These are phyloP conservation scores for Ascidia mentula DNA, from an alignment of 23 tunicate genomes.

Conservation along the genomic window DNA sequence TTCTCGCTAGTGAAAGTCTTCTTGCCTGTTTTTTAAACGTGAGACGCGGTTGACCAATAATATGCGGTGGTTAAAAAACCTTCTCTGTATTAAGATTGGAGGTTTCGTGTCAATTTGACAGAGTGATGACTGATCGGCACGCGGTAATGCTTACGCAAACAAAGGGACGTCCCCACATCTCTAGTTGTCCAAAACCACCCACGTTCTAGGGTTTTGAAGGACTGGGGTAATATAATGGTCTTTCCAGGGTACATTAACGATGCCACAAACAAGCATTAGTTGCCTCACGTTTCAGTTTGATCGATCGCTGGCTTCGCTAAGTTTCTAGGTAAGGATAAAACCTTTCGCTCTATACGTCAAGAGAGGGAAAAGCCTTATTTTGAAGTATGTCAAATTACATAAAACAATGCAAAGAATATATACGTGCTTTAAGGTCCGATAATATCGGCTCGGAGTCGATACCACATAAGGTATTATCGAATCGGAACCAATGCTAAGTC, in stretches of 20 bases:
- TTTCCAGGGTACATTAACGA: background rate
- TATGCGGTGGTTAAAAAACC: too few relatives aligned
- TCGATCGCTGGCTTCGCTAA: background rate
- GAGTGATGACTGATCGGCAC: background rate
- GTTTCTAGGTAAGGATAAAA: background rate
- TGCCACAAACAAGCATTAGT: background rate
- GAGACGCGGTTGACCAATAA: too few relatives aligned
- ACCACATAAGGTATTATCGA: too few relatives aligned
- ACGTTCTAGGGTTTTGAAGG: background rate
- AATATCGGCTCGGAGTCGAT: too few relatives aligned
- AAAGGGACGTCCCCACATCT: background rate
- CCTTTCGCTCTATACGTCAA: too few relatives aligned
- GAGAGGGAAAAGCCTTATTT: too few relatives aligned
- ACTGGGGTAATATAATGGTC: background rate
- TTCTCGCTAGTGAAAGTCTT: too few relatives aligned
- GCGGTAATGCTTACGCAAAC: background rate
- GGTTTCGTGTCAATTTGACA: background rate
- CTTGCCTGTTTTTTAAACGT: too few relatives aligned
- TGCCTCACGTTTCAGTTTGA: background rate
- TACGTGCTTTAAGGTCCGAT: too few relatives aligned
- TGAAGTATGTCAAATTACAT: too few relatives aligned
- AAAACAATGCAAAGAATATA: too few relatives aligned
- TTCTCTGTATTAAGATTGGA: background rate
- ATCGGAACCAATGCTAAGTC: too few relatives aligned
- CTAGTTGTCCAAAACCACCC: background rate